Evolutionary conservation across 2,888 invertebrate species (phyloP), one percentile per base, ranked within the genome.

Genomic region (Platycheirus rosarum): DNA sequence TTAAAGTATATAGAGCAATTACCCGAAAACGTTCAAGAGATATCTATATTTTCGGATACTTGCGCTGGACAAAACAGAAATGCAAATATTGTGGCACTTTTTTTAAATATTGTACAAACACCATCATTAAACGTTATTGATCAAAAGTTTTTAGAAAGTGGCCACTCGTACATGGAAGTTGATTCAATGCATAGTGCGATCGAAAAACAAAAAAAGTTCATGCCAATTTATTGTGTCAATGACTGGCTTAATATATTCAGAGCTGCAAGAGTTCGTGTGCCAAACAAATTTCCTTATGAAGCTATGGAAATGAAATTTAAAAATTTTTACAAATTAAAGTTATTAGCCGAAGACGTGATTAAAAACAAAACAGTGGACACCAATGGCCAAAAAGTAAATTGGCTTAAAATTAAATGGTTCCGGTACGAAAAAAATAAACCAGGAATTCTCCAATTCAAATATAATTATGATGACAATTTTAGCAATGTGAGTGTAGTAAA

Each of bases 41-140:
- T 62, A 2, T 46, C 62, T 18, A 46, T 46, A 62, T 62, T 62
- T 62, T 62, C 62, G 11, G 63, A 63, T 63, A 63, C 35, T 14
- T 48, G 35, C 11, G 63, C 63, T 23, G 48, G 63, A 11, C 48
- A 63, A 35, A 49, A 49, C 20, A 20, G 48, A 6, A 49, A 63
- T 18, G 35, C 37, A 20, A 49, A 49, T 23, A 37, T 32, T 32
- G 46, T 48, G 11, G 37, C 49, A 49, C 13, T 63, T 29, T 48
- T 63, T 37, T 63, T 63, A 49, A 48, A 49, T 23, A 2, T 62
- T 46, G 62, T 62, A 6, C 23, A 23, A 6, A 46, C 37, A 37
- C 16, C 18, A 29, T 29, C 44, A 44, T 44, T 44, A 32, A 16
- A 60, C n/a, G n/a, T 46, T 5, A 6, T n/a, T 46, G 46, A 46